Base-by-base conservation (phyloP, 2,113 vertebrate genomes). In the Scytalopus superciliaris region DNA sequence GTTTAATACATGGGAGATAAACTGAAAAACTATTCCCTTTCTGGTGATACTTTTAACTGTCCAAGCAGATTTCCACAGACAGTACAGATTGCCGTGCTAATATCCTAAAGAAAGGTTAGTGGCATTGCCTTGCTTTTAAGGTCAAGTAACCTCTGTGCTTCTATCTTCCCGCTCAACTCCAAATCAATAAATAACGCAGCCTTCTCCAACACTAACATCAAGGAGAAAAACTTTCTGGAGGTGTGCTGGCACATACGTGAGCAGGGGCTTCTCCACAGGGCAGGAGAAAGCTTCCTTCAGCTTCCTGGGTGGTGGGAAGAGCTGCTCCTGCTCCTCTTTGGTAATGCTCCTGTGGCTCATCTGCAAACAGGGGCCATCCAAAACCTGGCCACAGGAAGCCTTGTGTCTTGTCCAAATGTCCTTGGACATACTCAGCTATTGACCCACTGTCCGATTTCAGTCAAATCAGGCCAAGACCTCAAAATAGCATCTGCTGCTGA, bases 171-270 rank as follows among this genome's bases (percentile, higher is more conserved):
- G 2, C 42, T 69, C 67, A 57, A n/a, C 53, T 57, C 45, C 2
- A 7, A 67, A 68, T n/a, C 81, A 77, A 91, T 88, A 91, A 89
- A 94, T 90, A 95, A 91, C 35, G 33, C 78, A 94, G 39, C 50
- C 30, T 80, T 83, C 62, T 67, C 75, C 42, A 53, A 72, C 33
- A 7, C 33, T 35, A 37, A 50, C 80, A 69, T 69, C 42, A 30
- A 79, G 18, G 12, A 68, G 13, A 23, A 91, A 77, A 82, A 35
- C 13, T 2, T 76, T 62, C 62, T 62, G 70, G 57, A 90, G 31
- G 14, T 56, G 47, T 21, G 42, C 33, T 45, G 60, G 60, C 42
- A 77, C 27, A 1, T 13, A 16, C 2, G 3, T 11, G 27, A 72
- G 42, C 52, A 72, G 24, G 11, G 60, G 12, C 28, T 78, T 84